Conservation (phyloP, 2,797 vertebrate genomes). For the Melanotaenia trifasciata region DNA sequence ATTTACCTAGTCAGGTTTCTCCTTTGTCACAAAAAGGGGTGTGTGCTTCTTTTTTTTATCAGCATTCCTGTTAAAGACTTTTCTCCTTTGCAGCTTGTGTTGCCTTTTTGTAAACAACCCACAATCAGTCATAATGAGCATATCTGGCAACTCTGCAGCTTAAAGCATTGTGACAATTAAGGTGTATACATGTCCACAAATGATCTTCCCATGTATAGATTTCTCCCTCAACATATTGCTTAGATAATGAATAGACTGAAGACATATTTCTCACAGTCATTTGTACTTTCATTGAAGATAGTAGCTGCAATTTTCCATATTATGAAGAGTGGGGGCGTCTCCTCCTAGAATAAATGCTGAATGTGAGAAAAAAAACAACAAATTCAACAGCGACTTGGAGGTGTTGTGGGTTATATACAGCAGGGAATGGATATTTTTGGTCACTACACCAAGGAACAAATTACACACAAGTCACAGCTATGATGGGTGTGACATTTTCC, state of each 20-base stretch:
- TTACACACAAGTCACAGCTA: conserved; percentile 78
- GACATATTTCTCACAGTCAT: conserved; percentile 17
- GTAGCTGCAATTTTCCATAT: conserved; percentile 17
- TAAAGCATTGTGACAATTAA: background rate
- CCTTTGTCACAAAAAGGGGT: background rate
- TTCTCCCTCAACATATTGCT: background rate
- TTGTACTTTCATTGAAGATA: conserved; percentile 33
- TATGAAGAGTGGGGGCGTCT: conserved; percentile 37
- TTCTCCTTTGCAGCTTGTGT: background rate
- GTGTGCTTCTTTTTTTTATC: background rate
- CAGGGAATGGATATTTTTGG: conserved; percentile 75
- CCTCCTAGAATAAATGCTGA: conserved; percentile 44
- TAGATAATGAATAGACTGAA: conserved; percentile 36
- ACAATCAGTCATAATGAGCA: background rate
- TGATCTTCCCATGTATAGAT: background rate
- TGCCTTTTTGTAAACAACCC: background rate
- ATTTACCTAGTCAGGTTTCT: background rate
- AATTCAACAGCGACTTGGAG: conserved; percentile 43
- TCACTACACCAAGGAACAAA: conserved; percentile 65
- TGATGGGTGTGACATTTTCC: conserved; percentile 79
- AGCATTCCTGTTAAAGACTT: background rate
- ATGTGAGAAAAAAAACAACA: conserved; percentile 42
- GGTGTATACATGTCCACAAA: background rate
- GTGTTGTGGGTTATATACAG: conserved; percentile 62
- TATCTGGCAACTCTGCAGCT: background rate